phyloP scores from a whole-genome alignment of 1,140 invertebrate species.

The Drosophila hydei region DNA sequence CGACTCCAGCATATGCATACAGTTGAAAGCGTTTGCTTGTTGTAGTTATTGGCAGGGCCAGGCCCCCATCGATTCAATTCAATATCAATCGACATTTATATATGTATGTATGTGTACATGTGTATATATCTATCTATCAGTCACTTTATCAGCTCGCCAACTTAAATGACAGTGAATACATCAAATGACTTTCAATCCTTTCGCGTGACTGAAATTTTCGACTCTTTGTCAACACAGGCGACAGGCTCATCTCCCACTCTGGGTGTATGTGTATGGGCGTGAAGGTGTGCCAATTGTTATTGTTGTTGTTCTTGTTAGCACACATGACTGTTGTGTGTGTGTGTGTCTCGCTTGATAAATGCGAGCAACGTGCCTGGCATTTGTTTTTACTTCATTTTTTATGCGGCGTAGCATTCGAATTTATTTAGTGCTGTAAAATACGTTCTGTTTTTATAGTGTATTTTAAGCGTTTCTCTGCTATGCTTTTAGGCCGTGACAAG shows the following conservation, averaged over 20 bases:
- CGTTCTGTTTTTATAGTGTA: background rate
- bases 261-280: slow-evolving; percentile 6
- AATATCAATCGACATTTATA: slow-evolving; percentile 22
- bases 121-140: slow-evolving; percentile 63
- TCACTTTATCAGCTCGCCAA: slow-evolving; percentile 64
- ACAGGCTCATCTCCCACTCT: slow-evolving; percentile 40
- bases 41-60: slow-evolving; percentile 32
- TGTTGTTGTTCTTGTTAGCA: slow-evolving; percentile 52
- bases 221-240: slow-evolving; percentile 69
- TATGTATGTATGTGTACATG: slow-evolving; percentile 5
- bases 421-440: slow-evolving; percentile 34
- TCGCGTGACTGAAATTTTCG: slow-evolving; percentile 79
- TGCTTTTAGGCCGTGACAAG: slow-evolving; percentile 26
- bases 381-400: slow-evolving; percentile 38
- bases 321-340: slow-evolving; percentile 36
- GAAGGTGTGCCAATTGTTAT: slow-evolving; percentile 28
- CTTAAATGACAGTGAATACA: slow-evolving; percentile 78
- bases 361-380: slow-evolving; percentile 67
- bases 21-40: slow-evolving; percentile 41
- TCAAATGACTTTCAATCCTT: slow-evolving; percentile 80
- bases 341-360: slow-evolving; percentile 62
- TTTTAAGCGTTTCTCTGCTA: background rate
- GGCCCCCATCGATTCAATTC: slow-evolving; percentile 35
- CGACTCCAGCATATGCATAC: slow-evolving; percentile 16
- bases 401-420: slow-evolving; percentile 11